These are phyloP conservation scores for Drosophila limbata DNA, from an alignment of 2,888 invertebrate species.

Conservation along the genomic window DNA sequence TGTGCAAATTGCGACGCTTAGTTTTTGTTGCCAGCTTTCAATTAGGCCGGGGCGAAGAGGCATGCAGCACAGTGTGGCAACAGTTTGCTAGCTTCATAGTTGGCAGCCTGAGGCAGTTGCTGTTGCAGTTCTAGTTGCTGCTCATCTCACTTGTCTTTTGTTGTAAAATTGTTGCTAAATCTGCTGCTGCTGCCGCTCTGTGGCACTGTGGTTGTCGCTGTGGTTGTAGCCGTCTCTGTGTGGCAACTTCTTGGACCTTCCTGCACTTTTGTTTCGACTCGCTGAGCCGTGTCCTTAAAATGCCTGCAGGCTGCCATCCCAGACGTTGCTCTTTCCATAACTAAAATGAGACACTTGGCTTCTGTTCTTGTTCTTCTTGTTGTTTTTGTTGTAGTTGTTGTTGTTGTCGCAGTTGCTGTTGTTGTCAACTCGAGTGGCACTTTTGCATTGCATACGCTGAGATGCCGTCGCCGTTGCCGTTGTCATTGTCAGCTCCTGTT, in stretches of 20 bases:
- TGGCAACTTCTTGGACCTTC: conserved; percentile 54
- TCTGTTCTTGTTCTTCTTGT: conserved; percentile 26
- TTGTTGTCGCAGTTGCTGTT: conserved; percentile 2
- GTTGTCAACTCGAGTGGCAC: conserved; percentile 65
- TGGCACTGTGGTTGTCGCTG: conserved; percentile 33
- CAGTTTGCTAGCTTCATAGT: conserved; percentile 51
- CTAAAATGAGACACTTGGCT: conserved; percentile 72
- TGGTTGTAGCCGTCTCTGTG: too few species aligned
- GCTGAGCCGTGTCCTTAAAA: conserved; percentile 70
- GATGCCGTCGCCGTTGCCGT: conserved; percentile 8
- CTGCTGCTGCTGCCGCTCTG: conserved; percentile 44
- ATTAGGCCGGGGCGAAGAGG: conserved; percentile 53
- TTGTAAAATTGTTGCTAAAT: conserved; percentile 59
- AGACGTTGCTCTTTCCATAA: conserved; percentile 60
- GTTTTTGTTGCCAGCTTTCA: conserved; percentile 65
- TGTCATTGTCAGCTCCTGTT: conserved; percentile 27
- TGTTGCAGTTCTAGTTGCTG: conserved; percentile 16
- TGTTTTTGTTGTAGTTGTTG: conserved; percentile 25
- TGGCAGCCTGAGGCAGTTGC: conserved; percentile 38
- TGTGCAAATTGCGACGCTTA: conserved; percentile 52
- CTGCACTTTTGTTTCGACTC: conserved; percentile 77
- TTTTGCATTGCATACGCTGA: conserved; percentile 48
- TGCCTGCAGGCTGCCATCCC: conserved; percentile 43
- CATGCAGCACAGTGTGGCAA: conserved; percentile 53
- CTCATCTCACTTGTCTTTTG: conserved; percentile 57